Evolutionary conservation across 2,888 invertebrate genomes (phyloP).

Genomic region (Nomada fabriciana): DNA sequence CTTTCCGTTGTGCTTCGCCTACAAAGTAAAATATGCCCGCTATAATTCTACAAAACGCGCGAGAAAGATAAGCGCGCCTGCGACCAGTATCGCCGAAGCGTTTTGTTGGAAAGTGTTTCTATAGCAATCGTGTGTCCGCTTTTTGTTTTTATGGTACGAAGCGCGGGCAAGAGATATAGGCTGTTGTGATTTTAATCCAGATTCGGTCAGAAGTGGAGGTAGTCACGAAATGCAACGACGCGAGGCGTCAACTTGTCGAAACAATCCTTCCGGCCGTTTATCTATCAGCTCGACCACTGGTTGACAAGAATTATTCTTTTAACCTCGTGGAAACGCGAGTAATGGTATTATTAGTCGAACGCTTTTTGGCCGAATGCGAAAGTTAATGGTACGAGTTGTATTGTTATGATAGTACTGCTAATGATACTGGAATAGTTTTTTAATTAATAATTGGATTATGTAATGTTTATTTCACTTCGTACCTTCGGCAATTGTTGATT

Average conservation of each 20-base stretch:
- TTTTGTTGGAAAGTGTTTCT: slow-evolving; percentile 41
- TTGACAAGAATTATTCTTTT: slow-evolving; percentile 2
- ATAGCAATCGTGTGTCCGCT: slow-evolving; percentile 4
- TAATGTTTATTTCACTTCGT: no score
- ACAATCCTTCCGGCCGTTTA: slow-evolving; percentile 33
- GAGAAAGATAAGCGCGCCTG: slow-evolving; percentile 26
- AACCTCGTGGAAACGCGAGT: slow-evolving; percentile 1
- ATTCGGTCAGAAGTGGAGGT: slow-evolving; percentile 40
- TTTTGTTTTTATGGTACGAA: not conserved
- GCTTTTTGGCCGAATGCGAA: not conserved
- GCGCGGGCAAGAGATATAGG: slow-evolving; percentile 19
- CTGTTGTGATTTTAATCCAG: slow-evolving; percentile 44
- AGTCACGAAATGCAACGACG: slow-evolving; percentile 43
- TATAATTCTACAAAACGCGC: slow-evolving; percentile 50
- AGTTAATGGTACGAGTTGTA: not conserved
- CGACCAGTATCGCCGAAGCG: slow-evolving; percentile 35
- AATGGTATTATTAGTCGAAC: slow-evolving; percentile 19
- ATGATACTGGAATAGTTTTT: no score
- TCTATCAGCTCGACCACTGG: slow-evolving; percentile 13
- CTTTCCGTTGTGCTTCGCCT: slow-evolving; percentile 38
- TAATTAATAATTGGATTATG: no score
- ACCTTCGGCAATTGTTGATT: no score
- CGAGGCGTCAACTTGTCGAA: slow-evolving; percentile 45
- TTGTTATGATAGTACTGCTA: no score
- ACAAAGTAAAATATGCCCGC: slow-evolving; percentile 42